A percentile compares a stretch with the other conserved stretches of the same genome.
Evolutionary conservation across 2,797 vertebrate genomes (phyloP).

Genomic region (Sphenopsis melanotis): DNA sequence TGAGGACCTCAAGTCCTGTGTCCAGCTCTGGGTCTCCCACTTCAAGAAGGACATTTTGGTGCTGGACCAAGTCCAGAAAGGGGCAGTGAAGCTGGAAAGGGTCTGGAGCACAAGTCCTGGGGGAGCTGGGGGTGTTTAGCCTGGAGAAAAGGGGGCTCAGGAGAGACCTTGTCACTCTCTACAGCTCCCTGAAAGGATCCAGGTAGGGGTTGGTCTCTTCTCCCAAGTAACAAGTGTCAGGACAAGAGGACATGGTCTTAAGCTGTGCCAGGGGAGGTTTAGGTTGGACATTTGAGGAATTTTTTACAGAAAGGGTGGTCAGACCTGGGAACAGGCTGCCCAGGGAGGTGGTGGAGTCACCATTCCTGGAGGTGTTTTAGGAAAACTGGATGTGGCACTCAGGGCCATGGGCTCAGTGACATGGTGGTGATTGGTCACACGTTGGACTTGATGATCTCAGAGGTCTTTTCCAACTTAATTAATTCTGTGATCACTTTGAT

Average conservation of each 20-base stretch:
- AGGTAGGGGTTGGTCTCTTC: neutral
- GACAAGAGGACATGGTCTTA: neutral
- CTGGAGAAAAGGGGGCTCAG: neutral
- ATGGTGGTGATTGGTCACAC: fast-evolving
- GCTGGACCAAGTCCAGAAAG: neutral
- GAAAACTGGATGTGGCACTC: fast-evolving
- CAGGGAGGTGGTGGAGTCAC: neutral
- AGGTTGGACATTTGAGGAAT: neutral
- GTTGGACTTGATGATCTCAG: neutral
- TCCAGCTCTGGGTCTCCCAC: neutral
- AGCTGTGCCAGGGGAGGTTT: neutral
- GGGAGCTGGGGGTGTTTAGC: neutral
- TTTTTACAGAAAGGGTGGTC: neutral
- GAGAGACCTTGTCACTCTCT: neutral
- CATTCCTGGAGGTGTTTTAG: neutral
- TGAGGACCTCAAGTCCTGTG: neutral
- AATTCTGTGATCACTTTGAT: neutral
- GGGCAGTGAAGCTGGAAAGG: neutral
- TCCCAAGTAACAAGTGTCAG: neutral
- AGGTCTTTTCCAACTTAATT: neutral
- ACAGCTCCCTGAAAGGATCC: neutral
- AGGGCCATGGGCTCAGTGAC: neutral
- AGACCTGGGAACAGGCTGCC: neutral
- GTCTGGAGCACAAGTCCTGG: neutral
- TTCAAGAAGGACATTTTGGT: neutral